Evolutionary conservation across 2,888 invertebrate genomes (phyloP).

Genomic region (Galerucella pusilla): DNA sequence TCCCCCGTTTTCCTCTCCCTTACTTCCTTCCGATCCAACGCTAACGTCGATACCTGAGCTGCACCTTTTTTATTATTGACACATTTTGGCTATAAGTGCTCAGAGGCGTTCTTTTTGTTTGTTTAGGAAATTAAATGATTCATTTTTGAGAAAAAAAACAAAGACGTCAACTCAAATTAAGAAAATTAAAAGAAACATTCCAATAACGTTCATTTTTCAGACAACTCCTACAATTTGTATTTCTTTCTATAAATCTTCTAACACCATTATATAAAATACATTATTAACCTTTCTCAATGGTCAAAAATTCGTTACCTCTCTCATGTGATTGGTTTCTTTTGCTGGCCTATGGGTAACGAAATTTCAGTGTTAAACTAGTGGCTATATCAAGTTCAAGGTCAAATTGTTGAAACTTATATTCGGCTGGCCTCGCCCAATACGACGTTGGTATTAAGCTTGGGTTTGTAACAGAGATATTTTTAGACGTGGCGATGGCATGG

Average conservation of each 20-base stretch:
- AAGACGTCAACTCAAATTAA: neutral
- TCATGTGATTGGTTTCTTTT: conserved; percentile 27
- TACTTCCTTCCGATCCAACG: conserved; percentile 34
- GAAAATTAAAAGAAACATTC: neutral
- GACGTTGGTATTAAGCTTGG: conserved; percentile 30
- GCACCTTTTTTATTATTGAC: conserved; percentile 48
- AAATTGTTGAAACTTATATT: conserved; percentile 31
- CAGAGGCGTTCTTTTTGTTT: conserved; percentile 26
- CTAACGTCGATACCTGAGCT: conserved; percentile 41
- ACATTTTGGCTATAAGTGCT: conserved; percentile 42
- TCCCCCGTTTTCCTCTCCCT: conserved; percentile 13
- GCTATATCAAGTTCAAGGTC: conserved; percentile 42
- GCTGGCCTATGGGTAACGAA: conserved; percentile 35
- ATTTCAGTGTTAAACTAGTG: conserved; percentile 29
- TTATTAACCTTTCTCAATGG: conserved; percentile 22
- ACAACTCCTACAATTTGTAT: neutral
- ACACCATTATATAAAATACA: neutral
- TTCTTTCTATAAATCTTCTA: neutral
- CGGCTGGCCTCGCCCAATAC: conserved; percentile 39
- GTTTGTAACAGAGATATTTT: conserved; percentile 35
- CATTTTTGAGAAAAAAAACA: neutral
- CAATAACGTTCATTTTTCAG: neutral
- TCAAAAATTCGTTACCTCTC: conserved; percentile 18
- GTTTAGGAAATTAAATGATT: neutral
- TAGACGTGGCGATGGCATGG: conserved; percentile 29